These are phyloP conservation scores for Falco naumanni DNA, from an alignment of 2,797 vertebrate species.

Conservation along the genomic window DNA sequence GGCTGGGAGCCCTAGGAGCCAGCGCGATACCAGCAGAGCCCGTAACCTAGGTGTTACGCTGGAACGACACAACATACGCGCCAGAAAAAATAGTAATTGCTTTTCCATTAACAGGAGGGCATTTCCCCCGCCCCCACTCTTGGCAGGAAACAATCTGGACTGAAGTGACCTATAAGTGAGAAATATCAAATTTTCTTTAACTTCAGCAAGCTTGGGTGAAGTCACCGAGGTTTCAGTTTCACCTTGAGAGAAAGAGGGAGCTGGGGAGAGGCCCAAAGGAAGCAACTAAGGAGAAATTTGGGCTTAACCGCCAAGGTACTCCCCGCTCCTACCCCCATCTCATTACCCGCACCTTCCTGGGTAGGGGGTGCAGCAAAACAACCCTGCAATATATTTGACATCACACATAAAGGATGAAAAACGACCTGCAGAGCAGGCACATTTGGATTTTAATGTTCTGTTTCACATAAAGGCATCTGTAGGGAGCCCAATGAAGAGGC, in stretches of 20 bases:
- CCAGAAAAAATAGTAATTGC: neutral
- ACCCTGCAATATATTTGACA: neutral
- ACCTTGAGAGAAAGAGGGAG: neutral
- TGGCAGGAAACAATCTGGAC: conserved; percentile 35
- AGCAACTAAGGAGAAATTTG: neutral
- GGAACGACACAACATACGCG: accelerated
- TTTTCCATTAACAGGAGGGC: conserved; percentile 24
- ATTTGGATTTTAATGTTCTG: conserved; percentile 22
- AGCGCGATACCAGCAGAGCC: neutral
- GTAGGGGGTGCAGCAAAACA: neutral
- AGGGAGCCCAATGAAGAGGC: conserved; percentile 44
- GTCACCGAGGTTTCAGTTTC: conserved; percentile 44
- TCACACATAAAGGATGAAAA: conserved; percentile 39
- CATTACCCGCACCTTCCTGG: neutral
- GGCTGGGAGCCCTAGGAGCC: neutral
- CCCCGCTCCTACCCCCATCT: neutral
- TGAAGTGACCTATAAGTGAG: conserved; percentile 53
- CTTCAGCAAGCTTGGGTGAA: neutral
- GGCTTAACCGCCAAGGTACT: neutral
- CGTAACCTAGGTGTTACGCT: neutral
- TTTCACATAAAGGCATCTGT: conserved; percentile 56
- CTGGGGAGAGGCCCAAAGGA: conserved; percentile 29
- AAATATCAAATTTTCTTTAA: conserved; percentile 24
- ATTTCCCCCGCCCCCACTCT: neutral
- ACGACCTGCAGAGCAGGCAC: conserved; percentile 28